Conservation (phyloP, 2,113 vertebrate genomes). For the Prochilodus magdalenae region DNA sequence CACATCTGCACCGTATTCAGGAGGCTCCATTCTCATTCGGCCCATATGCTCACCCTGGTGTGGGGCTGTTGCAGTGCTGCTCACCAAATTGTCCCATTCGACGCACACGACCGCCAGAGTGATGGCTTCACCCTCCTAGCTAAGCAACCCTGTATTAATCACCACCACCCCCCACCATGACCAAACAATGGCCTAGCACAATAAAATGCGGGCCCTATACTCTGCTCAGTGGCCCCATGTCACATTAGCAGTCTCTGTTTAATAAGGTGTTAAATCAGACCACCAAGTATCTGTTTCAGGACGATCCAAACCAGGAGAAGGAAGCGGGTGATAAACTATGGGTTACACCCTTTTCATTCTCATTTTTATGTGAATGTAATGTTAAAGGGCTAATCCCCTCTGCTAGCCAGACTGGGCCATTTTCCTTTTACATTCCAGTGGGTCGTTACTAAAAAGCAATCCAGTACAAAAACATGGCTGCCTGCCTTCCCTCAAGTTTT, state of each 20-base stretch:
- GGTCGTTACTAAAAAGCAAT: slow-evolving; percentile 43
- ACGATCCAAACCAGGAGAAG: slow-evolving; percentile 9
- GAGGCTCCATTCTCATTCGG: slow-evolving; percentile 71
- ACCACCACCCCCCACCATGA: slow-evolving; percentile 24
- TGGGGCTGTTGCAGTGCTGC: slow-evolving; percentile 70
- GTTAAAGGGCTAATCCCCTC: slow-evolving; percentile 38
- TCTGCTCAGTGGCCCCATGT: slow-evolving; percentile 55
- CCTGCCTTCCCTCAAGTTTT: slow-evolving; percentile 28
- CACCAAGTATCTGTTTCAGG: slow-evolving; percentile 56
- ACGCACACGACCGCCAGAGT: slow-evolving; percentile 67
- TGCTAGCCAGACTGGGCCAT: slow-evolving; percentile 38
- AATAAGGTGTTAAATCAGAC: slow-evolving; percentile 64
- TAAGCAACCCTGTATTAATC: slow-evolving; percentile 52
- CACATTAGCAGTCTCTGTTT: slow-evolving; percentile 49
- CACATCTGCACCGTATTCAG: slow-evolving; percentile 72
- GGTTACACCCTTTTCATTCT: slow-evolving; percentile 42
- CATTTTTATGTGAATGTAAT: slow-evolving; percentile 44
- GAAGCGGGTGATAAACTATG: slow-evolving; percentile 41
- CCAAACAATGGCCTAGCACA: slow-evolving; percentile 56
- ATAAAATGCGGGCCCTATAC: slow-evolving; percentile 50
- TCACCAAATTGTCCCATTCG: slow-evolving; percentile 73
- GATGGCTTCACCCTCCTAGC: slow-evolving; percentile 60
- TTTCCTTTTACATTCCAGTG: slow-evolving; percentile 28
- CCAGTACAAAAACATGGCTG: slow-evolving; percentile 9
- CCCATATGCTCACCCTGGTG: slow-evolving; percentile 77